phyloP scores from a whole-genome alignment of 2,113 vertebrate species.

The Dipodomys merriami region DNA sequence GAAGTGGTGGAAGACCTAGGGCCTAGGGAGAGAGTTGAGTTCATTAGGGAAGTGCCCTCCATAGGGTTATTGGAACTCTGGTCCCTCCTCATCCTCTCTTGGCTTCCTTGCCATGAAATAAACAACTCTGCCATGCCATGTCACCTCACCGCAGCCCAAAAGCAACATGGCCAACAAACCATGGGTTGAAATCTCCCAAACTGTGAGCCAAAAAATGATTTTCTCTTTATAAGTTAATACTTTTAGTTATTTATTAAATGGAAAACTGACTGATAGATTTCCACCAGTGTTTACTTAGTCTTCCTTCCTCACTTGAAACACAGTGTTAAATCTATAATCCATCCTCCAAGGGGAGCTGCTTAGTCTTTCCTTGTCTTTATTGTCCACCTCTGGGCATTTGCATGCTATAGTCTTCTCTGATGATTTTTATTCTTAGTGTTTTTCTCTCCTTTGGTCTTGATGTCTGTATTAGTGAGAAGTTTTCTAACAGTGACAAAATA shows the following conservation, averaged over 20 bases:
- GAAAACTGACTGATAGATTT: background rate
- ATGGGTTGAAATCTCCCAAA: background rate
- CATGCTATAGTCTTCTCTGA: background rate
- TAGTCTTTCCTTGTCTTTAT: background rate
- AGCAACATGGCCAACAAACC: background rate
- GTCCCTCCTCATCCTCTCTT: background rate
- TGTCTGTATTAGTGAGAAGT: too few relatives aligned
- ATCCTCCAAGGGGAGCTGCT: background rate
- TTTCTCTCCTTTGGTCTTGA: background rate
- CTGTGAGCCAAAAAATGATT: background rate
- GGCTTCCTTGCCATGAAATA: background rate
- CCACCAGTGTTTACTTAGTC: background rate
- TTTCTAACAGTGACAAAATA: too few relatives aligned
- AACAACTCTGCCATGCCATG: background rate
- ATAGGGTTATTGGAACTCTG: too few relatives aligned
- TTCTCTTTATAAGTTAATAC: background rate
- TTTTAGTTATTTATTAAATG: background rate
- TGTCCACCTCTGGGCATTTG: background rate
- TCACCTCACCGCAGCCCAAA: background rate
- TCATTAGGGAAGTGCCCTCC: background rate
- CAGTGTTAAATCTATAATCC: background rate
- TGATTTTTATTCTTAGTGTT: background rate
- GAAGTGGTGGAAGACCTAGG: background rate
- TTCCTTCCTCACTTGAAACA: background rate
- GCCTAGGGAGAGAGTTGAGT: background rate